Evolutionary conservation across 2,797 vertebrate genomes (phyloP).

Genomic region (Mycteria americana): DNA sequence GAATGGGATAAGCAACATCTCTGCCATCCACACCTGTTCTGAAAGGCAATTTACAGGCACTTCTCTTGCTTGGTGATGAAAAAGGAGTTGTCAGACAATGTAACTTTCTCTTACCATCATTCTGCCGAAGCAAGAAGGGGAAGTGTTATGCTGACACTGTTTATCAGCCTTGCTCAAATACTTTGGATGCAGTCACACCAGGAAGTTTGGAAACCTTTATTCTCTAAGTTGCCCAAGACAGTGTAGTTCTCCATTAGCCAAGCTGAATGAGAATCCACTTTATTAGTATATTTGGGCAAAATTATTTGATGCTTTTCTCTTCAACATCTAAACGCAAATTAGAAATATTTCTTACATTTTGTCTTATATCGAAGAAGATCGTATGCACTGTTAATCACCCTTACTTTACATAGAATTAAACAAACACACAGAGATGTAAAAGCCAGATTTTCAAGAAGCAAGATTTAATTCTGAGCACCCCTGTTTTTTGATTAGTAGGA

Average conservation of each 20-base stretch:
- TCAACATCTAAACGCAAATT: neutral
- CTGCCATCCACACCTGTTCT: neutral
- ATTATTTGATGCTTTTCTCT: neutral
- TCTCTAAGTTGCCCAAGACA: neutral
- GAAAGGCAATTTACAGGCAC: neutral
- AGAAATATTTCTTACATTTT: neutral
- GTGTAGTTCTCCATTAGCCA: neutral
- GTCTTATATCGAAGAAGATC: neutral
- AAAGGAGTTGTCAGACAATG: neutral
- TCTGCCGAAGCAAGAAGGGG: neutral
- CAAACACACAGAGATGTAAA: neutral
- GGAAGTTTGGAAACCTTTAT: neutral
- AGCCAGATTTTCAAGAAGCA: neutral
- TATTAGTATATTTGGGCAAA: neutral
- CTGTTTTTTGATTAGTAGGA: neutral
- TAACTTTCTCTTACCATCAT: neutral
- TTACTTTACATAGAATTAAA: neutral
- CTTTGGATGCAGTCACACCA: neutral
- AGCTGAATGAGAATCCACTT: neutral
- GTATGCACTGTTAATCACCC: neutral
- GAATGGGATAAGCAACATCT: neutral
- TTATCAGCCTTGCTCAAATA: neutral
- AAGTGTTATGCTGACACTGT: neutral
- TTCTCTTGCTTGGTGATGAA: neutral
- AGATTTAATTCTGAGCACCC: neutral